A percentile compares a stretch with the other conserved stretches of the same genome.
Evolutionary conservation across 1,140 invertebrate species (phyloP).

Genomic region (Berghia stephanieae): DNA sequence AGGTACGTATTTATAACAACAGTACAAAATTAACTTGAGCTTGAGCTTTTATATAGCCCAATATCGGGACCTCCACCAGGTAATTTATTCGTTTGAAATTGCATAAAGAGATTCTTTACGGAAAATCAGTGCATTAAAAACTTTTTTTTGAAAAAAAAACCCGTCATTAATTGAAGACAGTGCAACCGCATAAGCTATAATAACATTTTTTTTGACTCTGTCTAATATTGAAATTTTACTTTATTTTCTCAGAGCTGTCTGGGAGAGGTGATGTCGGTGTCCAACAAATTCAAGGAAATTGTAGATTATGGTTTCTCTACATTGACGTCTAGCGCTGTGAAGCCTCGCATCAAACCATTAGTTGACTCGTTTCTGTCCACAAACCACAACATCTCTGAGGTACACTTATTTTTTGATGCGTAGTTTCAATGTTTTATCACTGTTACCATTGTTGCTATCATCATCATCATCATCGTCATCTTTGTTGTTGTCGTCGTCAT

Average conservation of each 20-base stretch:
- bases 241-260: constrained; percentile 67
- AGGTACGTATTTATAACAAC: constrained; percentile 49
- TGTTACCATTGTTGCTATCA: no score
- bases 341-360: constrained; percentile 87
- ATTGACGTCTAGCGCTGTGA: constrained; percentile 81
- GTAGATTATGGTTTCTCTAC: constrained; percentile 88
- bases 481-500: no score
- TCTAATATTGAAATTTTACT: background rate
- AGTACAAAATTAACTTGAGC: no score
- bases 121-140: no score
- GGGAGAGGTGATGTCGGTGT: constrained; percentile 79
- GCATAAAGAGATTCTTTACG: no score
- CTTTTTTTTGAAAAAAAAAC: background rate
- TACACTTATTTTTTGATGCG: background rate
- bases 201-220: background rate
- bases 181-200: no score
- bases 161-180: no score
- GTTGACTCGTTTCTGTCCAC: constrained; percentile 82
- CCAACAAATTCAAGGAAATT: constrained; percentile 79
- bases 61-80: no score
- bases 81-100: no score
- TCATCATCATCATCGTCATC: no score
- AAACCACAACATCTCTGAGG: constrained; percentile 84
- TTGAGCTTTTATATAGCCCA: no score
- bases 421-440: no score